A percentile compares a stretch with the other conserved stretches of the same genome.
phyloP scores from a whole-genome alignment of 2,113 vertebrate species.

The Eulemur macaco region DNA sequence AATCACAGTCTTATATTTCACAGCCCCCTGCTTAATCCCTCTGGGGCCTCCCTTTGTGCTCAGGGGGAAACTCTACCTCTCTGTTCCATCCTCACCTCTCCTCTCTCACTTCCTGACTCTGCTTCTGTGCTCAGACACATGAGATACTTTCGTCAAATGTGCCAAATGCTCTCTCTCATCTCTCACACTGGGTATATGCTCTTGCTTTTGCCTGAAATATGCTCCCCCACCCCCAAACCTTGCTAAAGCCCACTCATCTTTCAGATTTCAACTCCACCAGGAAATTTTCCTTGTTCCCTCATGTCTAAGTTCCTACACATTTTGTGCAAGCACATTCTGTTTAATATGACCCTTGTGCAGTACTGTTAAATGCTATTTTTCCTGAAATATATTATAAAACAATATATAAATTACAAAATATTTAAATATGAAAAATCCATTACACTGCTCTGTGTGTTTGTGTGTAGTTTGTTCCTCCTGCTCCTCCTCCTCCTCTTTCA shows the following conservation, averaged over 20 bases:
- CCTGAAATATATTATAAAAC: constrained; percentile 37
- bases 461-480: neutral
- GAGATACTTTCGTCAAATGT: neutral
- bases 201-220: neutral
- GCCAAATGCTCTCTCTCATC: neutral
- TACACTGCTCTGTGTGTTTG: neutral
- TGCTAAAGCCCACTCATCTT: neutral
- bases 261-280: neutral
- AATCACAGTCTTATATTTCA: neutral
- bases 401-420: constrained; percentile 3
- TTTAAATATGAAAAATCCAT: constrained; percentile 9
- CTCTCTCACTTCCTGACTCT: neutral
- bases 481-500: neutral
- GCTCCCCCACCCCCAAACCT: neutral
- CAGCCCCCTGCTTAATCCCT: neutral
- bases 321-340: neutral
- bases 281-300: neutral
- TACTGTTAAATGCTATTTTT: neutral
- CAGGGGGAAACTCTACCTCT: neutral
- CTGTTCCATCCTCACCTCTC: neutral
- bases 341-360: neutral
- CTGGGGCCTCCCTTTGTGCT: neutral
- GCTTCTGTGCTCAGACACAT: neutral
- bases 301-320: neutral
- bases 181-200: neutral